A percentile compares a stretch with the other conserved stretches of the same genome.
Conservation (phyloP, 23 tunicate species). For the Phallusia fumigata region DNA sequence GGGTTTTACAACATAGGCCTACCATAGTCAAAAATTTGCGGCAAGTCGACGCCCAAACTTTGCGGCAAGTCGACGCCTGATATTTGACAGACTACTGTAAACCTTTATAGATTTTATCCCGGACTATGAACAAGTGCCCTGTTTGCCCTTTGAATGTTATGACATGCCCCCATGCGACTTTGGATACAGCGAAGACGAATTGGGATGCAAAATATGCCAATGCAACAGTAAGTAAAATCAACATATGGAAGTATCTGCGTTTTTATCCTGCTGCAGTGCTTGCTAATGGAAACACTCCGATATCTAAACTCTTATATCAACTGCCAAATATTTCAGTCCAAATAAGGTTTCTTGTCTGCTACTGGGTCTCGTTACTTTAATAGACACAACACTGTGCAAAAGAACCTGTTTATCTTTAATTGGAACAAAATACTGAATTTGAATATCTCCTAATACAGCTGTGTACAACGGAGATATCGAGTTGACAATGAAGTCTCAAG, state of each 20-base stretch:
- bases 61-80: no score
- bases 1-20: background rate
- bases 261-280: no score
- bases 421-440: no score
- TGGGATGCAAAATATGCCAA: background rate
- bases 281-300: no score
- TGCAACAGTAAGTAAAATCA: conserved; percentile 12
- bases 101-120: background rate
- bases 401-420: no score
- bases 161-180: conserved; percentile 1
- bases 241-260: no score
- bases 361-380: no score
- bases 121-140: background rate
- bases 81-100: background rate
- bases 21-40: background rate
- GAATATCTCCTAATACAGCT: background rate
- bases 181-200: background rate
- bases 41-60: no score
- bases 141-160: background rate
- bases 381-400: no score
- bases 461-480: background rate
- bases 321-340: no score
- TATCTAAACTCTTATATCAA: no score
- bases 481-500: background rate
- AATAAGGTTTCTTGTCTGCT: no score